These are phyloP conservation scores for Gymnothorax javanicus DNA, from an alignment of 2,797 vertebrate species.

Conservation along the genomic window DNA sequence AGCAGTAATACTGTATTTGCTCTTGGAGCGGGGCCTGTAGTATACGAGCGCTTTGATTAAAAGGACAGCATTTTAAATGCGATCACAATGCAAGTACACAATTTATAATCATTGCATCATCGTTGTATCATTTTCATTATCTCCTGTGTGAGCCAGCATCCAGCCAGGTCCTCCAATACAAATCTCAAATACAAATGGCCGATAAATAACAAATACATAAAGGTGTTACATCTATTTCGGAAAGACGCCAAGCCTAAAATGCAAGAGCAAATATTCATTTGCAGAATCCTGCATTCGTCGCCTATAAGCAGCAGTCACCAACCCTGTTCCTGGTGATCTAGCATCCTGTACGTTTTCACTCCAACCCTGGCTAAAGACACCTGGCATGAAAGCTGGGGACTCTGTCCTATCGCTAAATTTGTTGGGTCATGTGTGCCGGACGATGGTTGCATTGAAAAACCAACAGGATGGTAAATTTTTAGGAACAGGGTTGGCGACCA, in stretches of 20 bases:
- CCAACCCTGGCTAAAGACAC: too few relatives aligned
- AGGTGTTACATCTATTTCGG: background rate
- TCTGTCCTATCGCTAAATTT: too few relatives aligned
- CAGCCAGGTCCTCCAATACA: background rate
- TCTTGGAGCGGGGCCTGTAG: background rate
- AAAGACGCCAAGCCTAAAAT: background rate
- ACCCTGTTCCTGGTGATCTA: background rate
- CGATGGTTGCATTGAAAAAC: too few relatives aligned
- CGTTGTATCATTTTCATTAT: background rate
- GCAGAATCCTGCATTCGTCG: background rate
- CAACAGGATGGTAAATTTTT: too few relatives aligned
- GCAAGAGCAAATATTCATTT: background rate
- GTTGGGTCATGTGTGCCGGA: too few relatives aligned
- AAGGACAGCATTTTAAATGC: background rate
- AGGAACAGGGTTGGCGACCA: too few relatives aligned
- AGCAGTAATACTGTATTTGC: background rate
- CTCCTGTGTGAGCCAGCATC: background rate
- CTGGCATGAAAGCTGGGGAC: too few relatives aligned
- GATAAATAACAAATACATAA: background rate
- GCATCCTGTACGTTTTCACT: too few relatives aligned
- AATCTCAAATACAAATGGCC: background rate
- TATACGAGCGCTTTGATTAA: background rate
- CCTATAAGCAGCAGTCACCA: background rate
- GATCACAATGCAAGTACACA: background rate
- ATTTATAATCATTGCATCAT: background rate